These are phyloP conservation scores for Fragum whitleyi DNA, from an alignment of 2,888 invertebrate genomes.

Conservation along the genomic window DNA sequence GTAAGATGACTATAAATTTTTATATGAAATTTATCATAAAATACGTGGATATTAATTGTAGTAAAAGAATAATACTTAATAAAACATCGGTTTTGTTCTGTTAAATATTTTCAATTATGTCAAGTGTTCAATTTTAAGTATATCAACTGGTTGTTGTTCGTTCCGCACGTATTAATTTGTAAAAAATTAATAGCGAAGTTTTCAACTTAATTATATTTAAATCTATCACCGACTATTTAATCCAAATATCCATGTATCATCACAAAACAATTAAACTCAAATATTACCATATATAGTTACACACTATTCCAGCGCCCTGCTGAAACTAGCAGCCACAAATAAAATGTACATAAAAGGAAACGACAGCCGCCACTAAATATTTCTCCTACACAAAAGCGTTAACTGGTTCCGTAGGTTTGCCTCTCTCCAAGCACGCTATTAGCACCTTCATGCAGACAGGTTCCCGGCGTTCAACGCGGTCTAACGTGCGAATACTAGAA, in stretches of 20 bases:
- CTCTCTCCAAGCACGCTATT: conserved; percentile 9
- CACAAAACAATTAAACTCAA: neutral
- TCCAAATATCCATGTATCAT: neutral
- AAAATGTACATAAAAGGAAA: conserved; percentile 13
- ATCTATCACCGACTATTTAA: neutral
- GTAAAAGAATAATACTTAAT: too few relatives aligned
- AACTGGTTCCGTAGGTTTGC: conserved; percentile 6
- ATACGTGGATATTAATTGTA: too few relatives aligned
- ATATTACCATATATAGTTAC: neutral
- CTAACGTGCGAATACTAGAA: neutral
- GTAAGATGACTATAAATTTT: too few relatives aligned
- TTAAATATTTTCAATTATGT: too few relatives aligned
- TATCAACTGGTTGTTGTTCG: too few relatives aligned
- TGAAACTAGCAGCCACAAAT: neutral
- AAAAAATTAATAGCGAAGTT: too few relatives aligned
- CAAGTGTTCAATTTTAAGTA: neutral
- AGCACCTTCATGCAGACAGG: conserved; percentile 13
- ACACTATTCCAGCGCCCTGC: neutral
- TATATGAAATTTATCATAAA: too few relatives aligned
- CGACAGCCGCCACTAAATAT: neutral
- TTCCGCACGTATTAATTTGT: too few relatives aligned
- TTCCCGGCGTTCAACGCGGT: neutral
- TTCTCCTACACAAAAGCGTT: conserved; percentile 11
- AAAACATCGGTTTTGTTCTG: too few relatives aligned
- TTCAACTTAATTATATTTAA: too few relatives aligned